Percentiles rank a stretch among this genome's conserved stretches.
Conservation (phyloP, 2,113 vertebrate genomes). For the Anolis carolinensis region DNA sequence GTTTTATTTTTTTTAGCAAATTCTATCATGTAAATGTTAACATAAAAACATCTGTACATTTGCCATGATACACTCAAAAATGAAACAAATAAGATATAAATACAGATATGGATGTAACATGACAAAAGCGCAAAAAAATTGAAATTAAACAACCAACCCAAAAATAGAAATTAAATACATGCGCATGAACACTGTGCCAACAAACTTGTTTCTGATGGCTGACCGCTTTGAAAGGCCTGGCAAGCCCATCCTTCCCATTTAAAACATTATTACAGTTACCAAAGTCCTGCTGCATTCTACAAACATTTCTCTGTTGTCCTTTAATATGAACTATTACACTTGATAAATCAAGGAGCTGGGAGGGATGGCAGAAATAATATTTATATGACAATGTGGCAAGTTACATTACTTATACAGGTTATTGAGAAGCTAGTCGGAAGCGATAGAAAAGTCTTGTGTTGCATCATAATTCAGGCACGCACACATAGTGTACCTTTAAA, state of each 20-base stretch:
- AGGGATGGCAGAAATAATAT: conserved; percentile 63
- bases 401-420: conserved; percentile 68
- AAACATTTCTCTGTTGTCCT: conserved; percentile 70
- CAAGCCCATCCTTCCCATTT: conserved; percentile 60
- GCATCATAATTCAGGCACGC: conserved; percentile 71
- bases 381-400: conserved; percentile 68
- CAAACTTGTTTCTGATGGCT: conserved; percentile 69
- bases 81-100: conserved; percentile 92
- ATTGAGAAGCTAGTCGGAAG: conserved; percentile 71
- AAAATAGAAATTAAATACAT: conserved; percentile 75
- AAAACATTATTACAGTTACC: conserved; percentile 73
- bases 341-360: conserved; percentile 75
- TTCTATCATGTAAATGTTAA: conserved; percentile 94
- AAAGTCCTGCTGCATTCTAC: conserved; percentile 73
- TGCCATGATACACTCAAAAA: conserved; percentile 86
- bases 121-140: conserved; percentile 75
- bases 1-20: conserved; percentile 88
- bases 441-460: conserved; percentile 67
- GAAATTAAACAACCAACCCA: conserved; percentile 30
- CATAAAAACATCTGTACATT: conserved; percentile 93
- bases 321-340: conserved; percentile 69
- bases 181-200: conserved; percentile 82
- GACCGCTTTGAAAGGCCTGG: conserved; percentile 58
- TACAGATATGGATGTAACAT: conserved; percentile 90
- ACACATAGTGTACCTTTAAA: conserved; percentile 71